These are phyloP conservation scores for Hyphantria cunea DNA, from an alignment of 1,140 invertebrate genomes.

Conservation along the genomic window DNA sequence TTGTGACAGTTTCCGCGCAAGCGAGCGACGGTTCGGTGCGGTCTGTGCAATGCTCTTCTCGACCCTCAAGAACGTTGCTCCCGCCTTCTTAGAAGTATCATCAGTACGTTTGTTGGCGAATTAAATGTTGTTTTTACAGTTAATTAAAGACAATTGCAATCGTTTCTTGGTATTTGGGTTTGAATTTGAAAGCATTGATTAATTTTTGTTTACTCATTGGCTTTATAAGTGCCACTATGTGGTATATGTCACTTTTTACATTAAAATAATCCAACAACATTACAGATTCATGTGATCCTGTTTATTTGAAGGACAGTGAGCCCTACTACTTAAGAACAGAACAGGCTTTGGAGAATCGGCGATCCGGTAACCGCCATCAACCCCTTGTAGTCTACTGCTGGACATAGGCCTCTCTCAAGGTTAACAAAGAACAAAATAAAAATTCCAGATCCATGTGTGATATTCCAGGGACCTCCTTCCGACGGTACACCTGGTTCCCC, in stretches of 20 bases:
- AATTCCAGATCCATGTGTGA: too few species aligned
- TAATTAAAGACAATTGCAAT: conserved; percentile 46
- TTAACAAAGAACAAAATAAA: too few species aligned
- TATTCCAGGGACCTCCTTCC: too few species aligned
- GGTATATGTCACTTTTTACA: background rate
- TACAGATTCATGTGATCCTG: too few species aligned
- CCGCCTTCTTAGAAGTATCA: conserved; percentile 67
- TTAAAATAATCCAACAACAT: background rate
- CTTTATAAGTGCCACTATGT: background rate
- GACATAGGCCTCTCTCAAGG: too few species aligned
- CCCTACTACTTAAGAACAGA: too few species aligned
- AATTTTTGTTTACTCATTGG: background rate
- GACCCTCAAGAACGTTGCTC: conserved; percentile 51
- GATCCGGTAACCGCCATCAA: too few species aligned
- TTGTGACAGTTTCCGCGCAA: conserved; percentile 78
- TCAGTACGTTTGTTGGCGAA: conserved; percentile 48
- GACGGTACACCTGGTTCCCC: too few species aligned
- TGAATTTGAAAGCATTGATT: background rate
- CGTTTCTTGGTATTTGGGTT: conserved; percentile 23
- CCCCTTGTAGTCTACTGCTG: too few species aligned
- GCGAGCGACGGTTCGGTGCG: conserved; percentile 42
- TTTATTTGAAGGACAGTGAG: too few species aligned
- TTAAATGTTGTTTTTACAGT: conserved; percentile 51
- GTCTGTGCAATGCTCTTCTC: conserved; percentile 17
- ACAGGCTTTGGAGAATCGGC: too few species aligned